These are phyloP conservation scores for Apis laboriosa DNA, from an alignment of 1,140 invertebrate genomes.

Conservation along the genomic window DNA sequence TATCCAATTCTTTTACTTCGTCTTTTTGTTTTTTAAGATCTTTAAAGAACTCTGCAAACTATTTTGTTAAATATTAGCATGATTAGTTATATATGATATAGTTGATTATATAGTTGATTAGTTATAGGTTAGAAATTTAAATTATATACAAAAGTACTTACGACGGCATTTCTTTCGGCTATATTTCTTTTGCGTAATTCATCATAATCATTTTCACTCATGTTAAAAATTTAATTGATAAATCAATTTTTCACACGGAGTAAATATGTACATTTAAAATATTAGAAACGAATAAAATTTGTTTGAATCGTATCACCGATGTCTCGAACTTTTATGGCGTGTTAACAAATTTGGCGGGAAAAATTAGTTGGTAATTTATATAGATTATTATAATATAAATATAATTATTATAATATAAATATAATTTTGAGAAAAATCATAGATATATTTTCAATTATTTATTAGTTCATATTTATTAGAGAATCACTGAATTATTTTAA, in stretches of 20 bases:
- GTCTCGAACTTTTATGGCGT: not conserved
- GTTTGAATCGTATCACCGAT: not conserved
- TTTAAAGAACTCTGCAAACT: conserved; percentile 68
- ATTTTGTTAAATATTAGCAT: not conserved
- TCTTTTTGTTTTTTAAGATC: conserved; percentile 57
- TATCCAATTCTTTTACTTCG: conserved; percentile 39
- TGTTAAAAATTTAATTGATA: not conserved
- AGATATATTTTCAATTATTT: too few species aligned
- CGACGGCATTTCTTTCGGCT: conserved; percentile 63
- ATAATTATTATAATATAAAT: too few species aligned
- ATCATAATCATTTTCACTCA: conserved; percentile 59
- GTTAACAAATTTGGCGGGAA: conserved; percentile 18
- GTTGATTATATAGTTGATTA: not conserved
- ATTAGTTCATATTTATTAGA: too few species aligned
- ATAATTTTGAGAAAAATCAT: too few species aligned
- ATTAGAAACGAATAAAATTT: not conserved
- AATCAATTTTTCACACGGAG: not conserved
- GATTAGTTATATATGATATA: too few species aligned
- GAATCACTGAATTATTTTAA: too few species aligned
- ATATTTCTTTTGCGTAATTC: conserved; percentile 63
- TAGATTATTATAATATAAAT: too few species aligned
- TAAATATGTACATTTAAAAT: not conserved
- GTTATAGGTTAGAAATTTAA: conserved; percentile 21
- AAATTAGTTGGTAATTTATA: too few species aligned
- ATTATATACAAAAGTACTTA: conserved; percentile 51